These are phyloP conservation scores for Potamarius usumacintae DNA, from an alignment of 2,113 vertebrate species.

Conservation along the genomic window DNA sequence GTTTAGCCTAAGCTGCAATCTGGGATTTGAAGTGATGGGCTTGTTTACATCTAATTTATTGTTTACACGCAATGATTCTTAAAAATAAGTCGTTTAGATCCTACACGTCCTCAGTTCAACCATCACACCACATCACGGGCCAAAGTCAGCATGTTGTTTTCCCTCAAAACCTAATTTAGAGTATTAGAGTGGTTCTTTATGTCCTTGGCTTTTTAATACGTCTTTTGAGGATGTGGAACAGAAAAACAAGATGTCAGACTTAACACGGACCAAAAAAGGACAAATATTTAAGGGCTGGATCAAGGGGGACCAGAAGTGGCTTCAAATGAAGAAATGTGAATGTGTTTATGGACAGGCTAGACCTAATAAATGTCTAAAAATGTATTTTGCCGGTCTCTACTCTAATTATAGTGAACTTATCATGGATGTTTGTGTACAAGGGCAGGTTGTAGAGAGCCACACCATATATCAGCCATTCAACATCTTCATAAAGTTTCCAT, in stretches of 20 bases:
- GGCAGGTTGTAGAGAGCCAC: not conserved
- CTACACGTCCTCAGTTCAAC: not conserved
- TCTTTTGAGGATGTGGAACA: not conserved
- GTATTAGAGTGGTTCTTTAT: not conserved
- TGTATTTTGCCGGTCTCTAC: not conserved
- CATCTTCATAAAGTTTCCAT: not conserved
- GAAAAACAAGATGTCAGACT: not conserved
- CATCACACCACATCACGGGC: not conserved
- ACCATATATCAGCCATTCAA: not conserved
- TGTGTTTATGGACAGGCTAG: not conserved
- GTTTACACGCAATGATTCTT: not conserved
- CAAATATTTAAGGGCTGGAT: not conserved
- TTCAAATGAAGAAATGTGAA: not conserved
- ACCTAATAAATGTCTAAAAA: not conserved
- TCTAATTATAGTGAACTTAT: not conserved
- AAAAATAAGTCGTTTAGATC: not conserved
- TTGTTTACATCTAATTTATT: conserved; percentile 21
- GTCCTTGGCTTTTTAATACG: not conserved
- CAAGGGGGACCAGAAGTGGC: not conserved
- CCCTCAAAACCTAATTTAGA: not conserved
- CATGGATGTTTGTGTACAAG: not conserved
- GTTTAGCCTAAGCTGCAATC: not conserved
- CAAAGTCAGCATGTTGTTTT: not conserved
- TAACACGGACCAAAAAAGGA: conserved; percentile 1
- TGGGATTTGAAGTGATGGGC: conserved; percentile 8